phyloP scores from a whole-genome alignment of 2,797 vertebrate species.

The Gallirallus australis region DNA sequence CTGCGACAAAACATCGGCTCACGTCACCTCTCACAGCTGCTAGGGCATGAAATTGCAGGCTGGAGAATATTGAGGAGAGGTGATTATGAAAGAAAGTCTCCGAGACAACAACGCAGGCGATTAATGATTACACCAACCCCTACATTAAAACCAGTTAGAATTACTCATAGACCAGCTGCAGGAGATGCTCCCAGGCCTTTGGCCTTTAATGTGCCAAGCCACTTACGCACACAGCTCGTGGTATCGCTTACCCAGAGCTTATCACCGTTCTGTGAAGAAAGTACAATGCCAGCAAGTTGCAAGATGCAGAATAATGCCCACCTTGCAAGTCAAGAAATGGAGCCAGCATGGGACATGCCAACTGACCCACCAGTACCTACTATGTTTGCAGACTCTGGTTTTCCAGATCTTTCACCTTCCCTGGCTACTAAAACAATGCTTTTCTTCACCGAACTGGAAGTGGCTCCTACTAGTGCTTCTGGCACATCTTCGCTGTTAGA shows the following conservation, averaged over 20 bases:
- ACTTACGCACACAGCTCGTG: background rate
- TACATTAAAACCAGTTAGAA: background rate
- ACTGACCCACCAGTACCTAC: background rate
- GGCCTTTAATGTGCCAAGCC: background rate
- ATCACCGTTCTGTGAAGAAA: background rate
- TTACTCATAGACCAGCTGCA: background rate
- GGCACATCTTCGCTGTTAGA: background rate
- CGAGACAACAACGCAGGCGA: background rate
- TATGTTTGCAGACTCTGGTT: background rate
- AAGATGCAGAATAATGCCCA: background rate
- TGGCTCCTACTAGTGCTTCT: background rate
- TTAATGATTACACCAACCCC: constrained; percentile 49
- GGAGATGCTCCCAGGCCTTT: background rate
- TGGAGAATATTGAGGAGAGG: constrained; percentile 67
- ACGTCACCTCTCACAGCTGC: constrained; percentile 22
- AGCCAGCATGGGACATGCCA: background rate
- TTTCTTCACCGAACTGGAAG: background rate
- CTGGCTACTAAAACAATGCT: background rate
- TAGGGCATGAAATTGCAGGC: constrained; percentile 52
- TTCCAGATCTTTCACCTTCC: constrained; percentile 36
- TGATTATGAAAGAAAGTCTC: background rate
- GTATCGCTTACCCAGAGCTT: background rate
- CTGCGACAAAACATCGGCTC: constrained; percentile 21
- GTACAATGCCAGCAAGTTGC: background rate
- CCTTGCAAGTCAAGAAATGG: background rate